Conservation (phyloP, 2,888 invertebrate genomes). For the Hypercompe scribonia region DNA sequence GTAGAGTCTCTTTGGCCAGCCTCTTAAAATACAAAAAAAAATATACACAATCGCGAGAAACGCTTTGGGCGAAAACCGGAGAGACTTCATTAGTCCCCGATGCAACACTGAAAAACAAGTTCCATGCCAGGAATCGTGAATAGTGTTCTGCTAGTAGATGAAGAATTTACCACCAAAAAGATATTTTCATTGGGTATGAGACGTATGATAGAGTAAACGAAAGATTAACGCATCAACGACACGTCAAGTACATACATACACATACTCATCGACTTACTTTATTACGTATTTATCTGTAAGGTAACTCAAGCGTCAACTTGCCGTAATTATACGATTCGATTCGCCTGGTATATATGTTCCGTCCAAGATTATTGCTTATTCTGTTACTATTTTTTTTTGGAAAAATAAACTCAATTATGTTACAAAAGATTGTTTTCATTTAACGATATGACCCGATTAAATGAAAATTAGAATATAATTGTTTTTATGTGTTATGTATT, state of each 20-base stretch:
- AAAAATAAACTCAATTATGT: conserved; percentile 20
- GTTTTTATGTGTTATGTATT: neutral
- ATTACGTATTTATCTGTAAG: conserved; percentile 5
- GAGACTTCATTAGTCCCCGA: too few relatives aligned
- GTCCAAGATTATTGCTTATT: conserved; percentile 25
- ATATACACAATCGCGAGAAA: too few relatives aligned
- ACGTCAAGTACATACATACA: neutral
- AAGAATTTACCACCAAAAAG: too few relatives aligned
- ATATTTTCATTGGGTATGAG: neutral
- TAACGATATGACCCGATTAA: neutral
- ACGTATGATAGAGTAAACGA: neutral
- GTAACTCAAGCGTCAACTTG: neutral
- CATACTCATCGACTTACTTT: neutral
- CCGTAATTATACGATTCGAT: conserved; percentile 10
- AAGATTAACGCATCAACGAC: neutral
- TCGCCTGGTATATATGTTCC: conserved; percentile 17
- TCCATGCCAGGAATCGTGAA: too few relatives aligned
- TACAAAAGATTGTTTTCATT: conserved; percentile 1
- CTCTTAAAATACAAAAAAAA: too few relatives aligned
- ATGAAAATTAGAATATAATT: neutral
- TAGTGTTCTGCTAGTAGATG: too few relatives aligned
- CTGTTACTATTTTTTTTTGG: conserved; percentile 27
- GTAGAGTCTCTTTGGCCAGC: too few relatives aligned
- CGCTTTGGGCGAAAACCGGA: too few relatives aligned
- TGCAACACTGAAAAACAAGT: too few relatives aligned